A percentile compares a stretch with the other conserved stretches of the same genome.
Conservation (phyloP, 2,797 vertebrate genomes). For the Cuculus canorus region DNA sequence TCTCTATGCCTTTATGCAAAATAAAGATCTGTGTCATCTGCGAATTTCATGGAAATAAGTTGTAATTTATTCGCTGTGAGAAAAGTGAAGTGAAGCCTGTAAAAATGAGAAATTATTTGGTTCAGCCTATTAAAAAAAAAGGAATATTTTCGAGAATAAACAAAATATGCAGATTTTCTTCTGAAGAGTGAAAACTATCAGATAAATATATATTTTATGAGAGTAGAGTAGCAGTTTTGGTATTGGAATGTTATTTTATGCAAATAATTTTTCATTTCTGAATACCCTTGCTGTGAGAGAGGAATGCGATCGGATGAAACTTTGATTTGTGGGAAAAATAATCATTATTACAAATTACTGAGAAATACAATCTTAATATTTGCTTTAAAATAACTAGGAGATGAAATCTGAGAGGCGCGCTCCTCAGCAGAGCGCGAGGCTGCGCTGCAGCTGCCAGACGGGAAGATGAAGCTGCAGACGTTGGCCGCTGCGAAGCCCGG, state of each 20-base stretch:
- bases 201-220: constrained; percentile 37
- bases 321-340: background rate
- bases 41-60: constrained; percentile 99
- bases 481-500: background rate
- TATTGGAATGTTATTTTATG: constrained; percentile 4
- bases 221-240: constrained; percentile 4
- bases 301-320: background rate
- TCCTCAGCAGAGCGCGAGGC: background rate
- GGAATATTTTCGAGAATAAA: constrained; percentile 87
- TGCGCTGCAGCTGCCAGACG: background rate
- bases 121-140: constrained; percentile 92
- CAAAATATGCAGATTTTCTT: constrained; percentile 76
- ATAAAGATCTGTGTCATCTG: constrained; percentile 97
- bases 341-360: background rate
- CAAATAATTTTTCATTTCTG: background rate
- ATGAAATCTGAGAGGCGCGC: background rate
- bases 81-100: constrained; percentile 92
- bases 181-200: constrained; percentile 34
- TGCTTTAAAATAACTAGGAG: background rate
- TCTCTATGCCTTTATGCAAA: constrained; percentile 99
- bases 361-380: background rate
- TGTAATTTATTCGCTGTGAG: constrained; percentile 91
- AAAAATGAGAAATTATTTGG: constrained; percentile 96
- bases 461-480: background rate
- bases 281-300: background rate